Base-by-base conservation (phyloP, 2,888 invertebrate genomes). In the Luperina testacea region DNA sequence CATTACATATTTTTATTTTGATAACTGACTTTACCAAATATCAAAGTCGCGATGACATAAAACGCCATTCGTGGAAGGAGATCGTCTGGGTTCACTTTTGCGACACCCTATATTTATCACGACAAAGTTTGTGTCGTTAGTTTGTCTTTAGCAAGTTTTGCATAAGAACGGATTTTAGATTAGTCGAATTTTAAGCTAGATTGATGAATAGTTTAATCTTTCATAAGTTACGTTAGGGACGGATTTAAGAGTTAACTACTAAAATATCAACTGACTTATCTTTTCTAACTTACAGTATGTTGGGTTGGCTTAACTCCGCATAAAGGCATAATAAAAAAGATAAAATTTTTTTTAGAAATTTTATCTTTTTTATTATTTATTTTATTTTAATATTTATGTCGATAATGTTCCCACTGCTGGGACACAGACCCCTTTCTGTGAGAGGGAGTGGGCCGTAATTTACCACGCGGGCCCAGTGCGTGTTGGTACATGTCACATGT, bases 131-230 rank as follows among this genome's bases (percentile, higher is more conserved):
- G 2, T 24, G 38, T 27, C 38, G 1, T 76, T 65, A 53, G 5
- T 27, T 24, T 9, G 65, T 38, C 53, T 70, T 45, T 15, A 53
- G 0, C 20, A 15, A 15, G 51, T 72, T 77, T 83, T 68, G 61
- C 63, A 71, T 83, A n/a, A 57, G 4, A n/a, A 42, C n/a, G 15
- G 13, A 48, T 63, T 73, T 61, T 4, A 75, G 57, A 77, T 77
- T 15, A 82, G 48, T 63, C 17, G 1, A 48, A 32, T 72, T 7
- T n/a, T 76, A 59, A 65, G 42, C 81, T 68, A 63, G 78, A 68
- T 72, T 78, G 5, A 83, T 83, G 78, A 83, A 59, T 81, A 13
- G 67, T 81, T 51, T n/a, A 45, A 51, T 7, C 32, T 6, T 8
- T 48, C 32, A 48, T 38, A 57, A 27, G 48, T 42, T 63, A 17